These are phyloP conservation scores for Pandemis heparana DNA, from an alignment of 2,888 invertebrate species.

Conservation along the genomic window DNA sequence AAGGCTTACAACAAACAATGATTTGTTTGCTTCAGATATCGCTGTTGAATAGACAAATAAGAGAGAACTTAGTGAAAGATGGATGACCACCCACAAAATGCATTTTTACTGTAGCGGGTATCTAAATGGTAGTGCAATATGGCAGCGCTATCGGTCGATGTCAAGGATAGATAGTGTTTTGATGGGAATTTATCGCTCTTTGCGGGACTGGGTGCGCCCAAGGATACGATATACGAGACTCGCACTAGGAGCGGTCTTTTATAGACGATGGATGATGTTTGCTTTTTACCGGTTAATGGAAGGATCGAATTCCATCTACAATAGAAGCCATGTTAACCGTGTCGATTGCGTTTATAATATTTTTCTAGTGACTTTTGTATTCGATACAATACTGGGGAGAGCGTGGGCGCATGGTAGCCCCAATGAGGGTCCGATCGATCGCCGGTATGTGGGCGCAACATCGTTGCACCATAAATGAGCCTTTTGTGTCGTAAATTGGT, in stretches of 20 bases:
- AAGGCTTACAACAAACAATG: slow-evolving; percentile 34
- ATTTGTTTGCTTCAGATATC: slow-evolving; percentile 42
- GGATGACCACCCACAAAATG: slow-evolving; percentile 75
- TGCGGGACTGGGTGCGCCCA: slow-evolving; percentile 65
- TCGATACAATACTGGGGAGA: slow-evolving; percentile 46
- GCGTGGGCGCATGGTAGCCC: slow-evolving; percentile 72
- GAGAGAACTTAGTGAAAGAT: slow-evolving; percentile 60
- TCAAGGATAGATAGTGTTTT: slow-evolving; percentile 77
- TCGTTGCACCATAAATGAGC: slow-evolving; percentile 73
- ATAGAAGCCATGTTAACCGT: slow-evolving; percentile 38
- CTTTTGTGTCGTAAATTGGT: slow-evolving; percentile 80
- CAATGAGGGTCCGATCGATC: slow-evolving; percentile 81
- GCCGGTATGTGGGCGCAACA: slow-evolving; percentile 72
- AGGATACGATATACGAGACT: slow-evolving; percentile 73
- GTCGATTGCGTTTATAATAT: slow-evolving; percentile 35
- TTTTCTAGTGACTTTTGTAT: slow-evolving; percentile 40
- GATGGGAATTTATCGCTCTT: slow-evolving; percentile 79
- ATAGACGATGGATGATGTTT: slow-evolving; percentile 64
- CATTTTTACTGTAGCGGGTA: slow-evolving; percentile 77
- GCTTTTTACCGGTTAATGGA: slow-evolving; percentile 74
- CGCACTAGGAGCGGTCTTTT: slow-evolving; percentile 72
- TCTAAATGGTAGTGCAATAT: slow-evolving; percentile 81
- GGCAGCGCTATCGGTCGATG: slow-evolving; percentile 71
- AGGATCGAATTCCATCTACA: slow-evolving; percentile 61
- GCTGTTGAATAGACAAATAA: slow-evolving; percentile 34